A percentile compares a stretch with the other conserved stretches of the same genome.
Evolutionary conservation across 2,888 invertebrate genomes (phyloP).

Genomic region (Epinotia nisella): DNA sequence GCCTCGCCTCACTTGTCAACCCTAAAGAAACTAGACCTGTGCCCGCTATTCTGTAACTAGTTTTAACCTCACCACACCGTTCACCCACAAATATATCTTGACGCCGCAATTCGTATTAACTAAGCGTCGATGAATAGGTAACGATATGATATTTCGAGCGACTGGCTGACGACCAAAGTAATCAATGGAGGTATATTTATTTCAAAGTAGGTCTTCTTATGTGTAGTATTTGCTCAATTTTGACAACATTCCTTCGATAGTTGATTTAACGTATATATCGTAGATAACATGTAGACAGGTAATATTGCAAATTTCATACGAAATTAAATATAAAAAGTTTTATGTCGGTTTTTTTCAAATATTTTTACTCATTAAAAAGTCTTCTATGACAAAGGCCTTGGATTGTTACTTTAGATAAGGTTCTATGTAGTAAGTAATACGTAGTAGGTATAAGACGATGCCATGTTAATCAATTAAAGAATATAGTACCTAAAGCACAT

Average conservation of each 20-base stretch:
- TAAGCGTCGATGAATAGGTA: neutral
- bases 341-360: slow-evolving; percentile 45
- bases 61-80: too few relatives aligned
- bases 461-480: slow-evolving; percentile 68
- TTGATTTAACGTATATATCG: slow-evolving; percentile 45
- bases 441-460: slow-evolving; percentile 58
- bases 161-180: slow-evolving; percentile 22
- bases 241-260: slow-evolving; percentile 63
- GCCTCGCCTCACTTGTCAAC: too few relatives aligned
- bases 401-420: slow-evolving; percentile 61
- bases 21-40: too few relatives aligned
- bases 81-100: too few relatives aligned
- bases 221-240: slow-evolving; percentile 67
- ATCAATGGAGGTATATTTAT: slow-evolving; percentile 17
- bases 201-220: slow-evolving; percentile 48
- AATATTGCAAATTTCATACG: slow-evolving; percentile 27
- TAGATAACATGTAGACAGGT: slow-evolving; percentile 44
- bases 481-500: slow-evolving; percentile 57
- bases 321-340: slow-evolving; percentile 33
- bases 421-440: slow-evolving; percentile 33
- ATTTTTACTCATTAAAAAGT: slow-evolving; percentile 47
- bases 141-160: neutral
- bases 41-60: too few relatives aligned
- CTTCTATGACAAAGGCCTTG: slow-evolving; percentile 68
- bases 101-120: too few relatives aligned